Base-by-base conservation (phyloP, 2,888 invertebrate genomes). In the Malacosoma neustria region DNA sequence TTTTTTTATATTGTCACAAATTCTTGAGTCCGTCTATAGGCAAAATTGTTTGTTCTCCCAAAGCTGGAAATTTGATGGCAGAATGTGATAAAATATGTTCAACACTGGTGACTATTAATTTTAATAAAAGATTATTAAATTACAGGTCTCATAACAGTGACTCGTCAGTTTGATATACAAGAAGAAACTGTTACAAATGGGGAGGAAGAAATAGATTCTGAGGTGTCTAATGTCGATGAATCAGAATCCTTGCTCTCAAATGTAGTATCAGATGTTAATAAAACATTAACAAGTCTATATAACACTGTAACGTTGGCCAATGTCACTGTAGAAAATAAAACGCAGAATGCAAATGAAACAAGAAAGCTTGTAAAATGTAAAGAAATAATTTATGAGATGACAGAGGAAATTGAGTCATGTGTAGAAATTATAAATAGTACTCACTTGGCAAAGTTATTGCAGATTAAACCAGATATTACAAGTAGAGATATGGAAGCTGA, bases 351-450 rank as follows among this genome's bases (percentile, higher is more conserved):
- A 0, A 86, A 84, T 42, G 84, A 84, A 55, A 85, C 85, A 3
- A 60, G 71, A 30, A 86, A 85, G 57, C 55, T 80, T 12, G 80
- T 84, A 1, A 74, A 72, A 49, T 87, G 87, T 43, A 81, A 63
- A 45, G 73, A 81, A 37, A 76, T 81, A 32, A 39, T 67, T 1
- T 74, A 72, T 43, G 80, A 85, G 13, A 53, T 57, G 35, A 61
- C 50, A 40, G 77, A 75, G 34, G 75, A 80, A 39, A 34, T 61
- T 9, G 76, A 80, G 39, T 73, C 75, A 1, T 51, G 72, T 33
- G 88, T 90, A 1, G 87, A 92, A 84, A 81, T 94, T 29, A 91
- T 93, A 0, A 93, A 94, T 66, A 90, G 91, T 35, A 91, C 91
- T 5, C 81, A 89, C 40, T 73, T 94, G n/a, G 87, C 90, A 13